Evolutionary conservation across 2,113 vertebrate species (phyloP), one percentile per base, ranked within the genome.

Genomic region (Oncorhynchus keta): DNA sequence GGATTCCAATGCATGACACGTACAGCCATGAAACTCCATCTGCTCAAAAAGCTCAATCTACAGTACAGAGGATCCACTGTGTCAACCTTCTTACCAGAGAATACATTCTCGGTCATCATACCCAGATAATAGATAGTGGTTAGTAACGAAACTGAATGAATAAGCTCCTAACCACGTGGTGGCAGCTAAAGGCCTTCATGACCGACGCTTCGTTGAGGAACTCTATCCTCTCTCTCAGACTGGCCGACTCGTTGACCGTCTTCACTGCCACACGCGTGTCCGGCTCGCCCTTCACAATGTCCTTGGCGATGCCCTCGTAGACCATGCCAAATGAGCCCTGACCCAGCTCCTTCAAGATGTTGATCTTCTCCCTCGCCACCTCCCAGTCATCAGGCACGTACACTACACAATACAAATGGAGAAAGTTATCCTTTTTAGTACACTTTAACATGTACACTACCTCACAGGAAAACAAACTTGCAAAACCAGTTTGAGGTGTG

Each of bases 241-340:
- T 99, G 81, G 97, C 97, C 0, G 96, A 95, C 64, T 99, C 97
- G 1, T 99, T 99, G 26, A 99, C 98, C 0, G 98, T 99, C 89
- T 99, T 99, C 79, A 99, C 96, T 0, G 98, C 98, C 2, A 99
- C 98, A 0, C 91, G 95, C 0, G 94, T 98, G 75, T 98, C 96
- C 0, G 94, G 90, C 79, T 98, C 97, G 0, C 97, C 97, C 91
- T 98, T 98, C 62, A 99, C 88, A 0, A 99, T 95, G 85, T 97
- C 97, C 84, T 94, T 96, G 87, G 97, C 97, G 0, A 95, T 92
- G 1, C 97, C 98, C 77, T 99, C 97, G 0, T 99, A 99, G 8
- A 99, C 98, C 98, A 99, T 99, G 20, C 98, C 98, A 0, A 99
- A 99, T 80, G 97, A 99, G 68, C 98, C 98, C 87, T 99, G 98